A percentile compares a stretch with the other conserved stretches of the same genome.
Evolutionary conservation across 2,888 invertebrate species (phyloP).

Genomic region (Lepetodrilus schrolli): DNA sequence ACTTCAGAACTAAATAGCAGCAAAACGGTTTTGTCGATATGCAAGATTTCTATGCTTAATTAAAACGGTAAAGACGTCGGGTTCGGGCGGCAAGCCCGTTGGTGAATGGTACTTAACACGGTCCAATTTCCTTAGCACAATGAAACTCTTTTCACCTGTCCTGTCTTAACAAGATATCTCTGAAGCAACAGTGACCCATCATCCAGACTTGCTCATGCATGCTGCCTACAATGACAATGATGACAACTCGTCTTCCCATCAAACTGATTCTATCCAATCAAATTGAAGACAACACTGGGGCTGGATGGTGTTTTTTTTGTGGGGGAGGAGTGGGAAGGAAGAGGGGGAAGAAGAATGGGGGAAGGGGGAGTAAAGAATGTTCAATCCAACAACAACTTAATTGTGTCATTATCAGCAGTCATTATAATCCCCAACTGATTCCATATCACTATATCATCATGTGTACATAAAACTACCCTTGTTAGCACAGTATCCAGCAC

Average conservation of each 20-base stretch:
- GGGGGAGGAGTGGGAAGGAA: no score
- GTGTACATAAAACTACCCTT: no score
- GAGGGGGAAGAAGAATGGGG: no score
- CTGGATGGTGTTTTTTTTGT: no score
- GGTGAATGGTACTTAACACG: background rate
- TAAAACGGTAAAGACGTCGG: constrained; percentile 19
- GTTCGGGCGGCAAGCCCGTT: background rate
- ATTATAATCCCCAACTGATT: background rate
- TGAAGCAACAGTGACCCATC: background rate
- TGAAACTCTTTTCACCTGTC: constrained; percentile 20
- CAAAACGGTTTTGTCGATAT: constrained; percentile 15
- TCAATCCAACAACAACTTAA: constrained; percentile 7
- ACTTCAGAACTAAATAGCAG: constrained; percentile 3
- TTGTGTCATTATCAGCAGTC: background rate
- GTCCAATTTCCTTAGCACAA: background rate
- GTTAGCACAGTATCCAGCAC: no score
- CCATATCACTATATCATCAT: no score
- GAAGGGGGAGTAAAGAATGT: no score
- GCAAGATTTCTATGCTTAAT: constrained; percentile 18
- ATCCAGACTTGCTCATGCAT: constrained; percentile 2
- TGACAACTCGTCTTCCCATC: background rate
- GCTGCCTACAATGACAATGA: background rate
- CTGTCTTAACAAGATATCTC: background rate
- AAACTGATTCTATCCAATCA: background rate
- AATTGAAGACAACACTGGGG: no score